Base-by-base conservation (phyloP, 2,113 vertebrate genomes). In the Phalacrocorax carbo region DNA sequence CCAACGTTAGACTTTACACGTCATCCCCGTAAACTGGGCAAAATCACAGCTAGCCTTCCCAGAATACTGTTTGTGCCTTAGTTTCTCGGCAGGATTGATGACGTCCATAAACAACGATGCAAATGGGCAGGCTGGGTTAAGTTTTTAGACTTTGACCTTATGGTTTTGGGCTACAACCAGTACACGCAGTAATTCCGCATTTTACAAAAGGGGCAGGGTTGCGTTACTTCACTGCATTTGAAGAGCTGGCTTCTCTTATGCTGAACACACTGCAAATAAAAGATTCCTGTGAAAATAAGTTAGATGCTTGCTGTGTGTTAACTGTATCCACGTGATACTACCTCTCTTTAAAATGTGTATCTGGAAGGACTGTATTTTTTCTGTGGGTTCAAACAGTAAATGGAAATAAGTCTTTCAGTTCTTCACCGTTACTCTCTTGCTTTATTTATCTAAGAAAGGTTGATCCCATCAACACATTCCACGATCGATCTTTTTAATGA, bases 21-120 rank as follows among this genome's bases (percentile, higher is more conserved):
- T 3, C 64, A 23, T 6, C n/a, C 44, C 44, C 0, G 0, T 13
- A 7, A 42, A 68, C 40, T 0, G 4, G 42, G 71, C 15, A 65
- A 58, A 36, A 42, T 5, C 10, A 3, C 36, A 51, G 30, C 25
- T 10, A 13, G 32, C 54, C 62, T 20, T 25, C 22, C 9, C 36
- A 10, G 44, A 36, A 29, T 6, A n/a, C 3, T 26, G 7, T n/a
- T 8, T 25, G 18, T 1, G 1, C 51, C 38, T 52, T 9, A 3
- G 29, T 27, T 65, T 48, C 49, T 38, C 60, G 21, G 61, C 19
- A 7, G 61, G 42, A n/a, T 5, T 13, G 42, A 21, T 29, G 29
- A 36, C 36, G 13, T 58, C 38, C 64, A 27, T 3, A 20, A 44
- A 5, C 13, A 11, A 11, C 1, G 7, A 38, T 5, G 5, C 11